phyloP scores from a whole-genome alignment of 2,888 invertebrate species.

The Plagodis dolabraria region DNA sequence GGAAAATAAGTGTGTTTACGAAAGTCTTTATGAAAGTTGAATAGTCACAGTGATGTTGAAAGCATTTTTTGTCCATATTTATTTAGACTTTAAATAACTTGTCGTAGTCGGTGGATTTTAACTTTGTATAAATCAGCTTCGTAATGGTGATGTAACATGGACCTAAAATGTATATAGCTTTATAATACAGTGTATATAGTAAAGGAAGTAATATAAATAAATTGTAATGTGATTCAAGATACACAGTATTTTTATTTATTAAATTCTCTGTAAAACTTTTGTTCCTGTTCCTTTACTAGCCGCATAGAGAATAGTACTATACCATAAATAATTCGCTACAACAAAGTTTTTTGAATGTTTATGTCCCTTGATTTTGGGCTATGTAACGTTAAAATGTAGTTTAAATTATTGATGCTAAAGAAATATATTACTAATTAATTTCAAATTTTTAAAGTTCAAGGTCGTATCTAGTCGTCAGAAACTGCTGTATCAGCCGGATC shows the following conservation, averaged over 20 bases:
- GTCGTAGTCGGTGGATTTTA: constrained; percentile 21
- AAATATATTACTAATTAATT: no score
- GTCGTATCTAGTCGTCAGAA: no score
- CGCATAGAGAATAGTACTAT: no score
- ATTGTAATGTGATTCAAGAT: constrained; percentile 50
- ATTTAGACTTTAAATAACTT: constrained; percentile 1
- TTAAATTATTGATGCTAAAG: no score
- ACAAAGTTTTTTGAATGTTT: no score
- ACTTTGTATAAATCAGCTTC: constrained; percentile 30
- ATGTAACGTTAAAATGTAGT: no score
- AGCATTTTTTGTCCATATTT: constrained; percentile 11
- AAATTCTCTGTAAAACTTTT: background rate
- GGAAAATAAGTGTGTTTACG: background rate
- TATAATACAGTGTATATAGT: constrained; percentile 71
- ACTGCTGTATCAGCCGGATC: no score
- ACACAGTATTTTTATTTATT: constrained; percentile 2
- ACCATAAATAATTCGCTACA: no score
- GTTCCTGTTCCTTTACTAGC: background rate
- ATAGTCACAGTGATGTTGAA: constrained; percentile 1
- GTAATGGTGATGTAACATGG: constrained; percentile 62
- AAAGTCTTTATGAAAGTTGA: background rate
- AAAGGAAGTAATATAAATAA: constrained; percentile 63
- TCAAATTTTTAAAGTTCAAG: no score
- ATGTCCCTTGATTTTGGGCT: no score
- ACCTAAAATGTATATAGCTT: constrained; percentile 80